Percentiles rank a stretch among this genome's conserved stretches.
Conservation (phyloP, 1,140 invertebrate genomes). For the Leptinotarsa lineolata region DNA sequence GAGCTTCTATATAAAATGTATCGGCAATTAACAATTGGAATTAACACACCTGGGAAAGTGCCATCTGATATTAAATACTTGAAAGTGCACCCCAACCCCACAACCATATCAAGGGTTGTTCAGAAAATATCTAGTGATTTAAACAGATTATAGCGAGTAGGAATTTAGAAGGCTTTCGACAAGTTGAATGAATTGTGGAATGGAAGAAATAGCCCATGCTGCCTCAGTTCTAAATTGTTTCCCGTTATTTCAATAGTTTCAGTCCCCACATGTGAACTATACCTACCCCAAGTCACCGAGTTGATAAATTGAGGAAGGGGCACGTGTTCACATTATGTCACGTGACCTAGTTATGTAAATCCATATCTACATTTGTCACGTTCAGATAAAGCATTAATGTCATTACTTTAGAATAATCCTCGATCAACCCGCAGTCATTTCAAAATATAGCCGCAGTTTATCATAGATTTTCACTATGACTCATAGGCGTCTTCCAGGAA, state of each 20-base stretch:
- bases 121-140: too few relatives aligned
- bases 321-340: constrained; percentile 1
- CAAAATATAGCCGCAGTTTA: not conserved
- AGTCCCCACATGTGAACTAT: not conserved
- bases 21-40: too few relatives aligned
- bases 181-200: too few relatives aligned
- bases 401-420: not conserved
- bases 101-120: too few relatives aligned
- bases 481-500: not conserved
- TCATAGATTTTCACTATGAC: not conserved
- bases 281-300: not conserved
- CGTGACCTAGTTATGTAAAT: constrained; percentile 6
- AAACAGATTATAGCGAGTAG: too few relatives aligned
- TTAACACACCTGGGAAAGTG: too few relatives aligned
- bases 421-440: not conserved
- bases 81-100: too few relatives aligned
- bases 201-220: too few relatives aligned
- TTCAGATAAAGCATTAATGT: not conserved
- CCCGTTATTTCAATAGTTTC: not conserved
- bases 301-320: not conserved
- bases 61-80: too few relatives aligned
- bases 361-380: constrained; percentile 4
- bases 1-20: too few relatives aligned
- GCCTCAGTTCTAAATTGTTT: too few relatives aligned
- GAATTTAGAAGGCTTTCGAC: too few relatives aligned